Percentiles rank a stretch among this genome's conserved stretches.
Conservation (phyloP, 2,888 invertebrate species). For the Apodemia duryi region DNA sequence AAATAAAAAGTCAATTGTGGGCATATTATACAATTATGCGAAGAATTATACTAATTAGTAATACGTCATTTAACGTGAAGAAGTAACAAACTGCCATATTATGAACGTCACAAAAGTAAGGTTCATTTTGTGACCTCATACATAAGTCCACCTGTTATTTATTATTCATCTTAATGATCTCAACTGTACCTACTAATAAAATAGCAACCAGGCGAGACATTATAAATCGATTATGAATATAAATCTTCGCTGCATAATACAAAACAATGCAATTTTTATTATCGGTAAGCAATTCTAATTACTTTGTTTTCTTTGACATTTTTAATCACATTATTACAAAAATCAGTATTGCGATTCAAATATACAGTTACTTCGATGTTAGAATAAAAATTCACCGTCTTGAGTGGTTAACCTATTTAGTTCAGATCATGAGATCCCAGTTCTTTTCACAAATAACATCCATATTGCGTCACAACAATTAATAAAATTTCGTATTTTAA, state of each 20-base stretch:
- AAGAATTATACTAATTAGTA: no score
- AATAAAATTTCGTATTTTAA: no score
- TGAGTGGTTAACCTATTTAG: no score
- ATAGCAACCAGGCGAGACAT: conserved; percentile 10
- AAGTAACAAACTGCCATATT: background rate
- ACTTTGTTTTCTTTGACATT: conserved; percentile 21
- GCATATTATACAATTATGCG: no score
- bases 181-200: conserved; percentile 14
- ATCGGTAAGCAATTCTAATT: conserved; percentile 41
- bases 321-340: background rate
- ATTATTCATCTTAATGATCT: conserved; percentile 11
- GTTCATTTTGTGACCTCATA: background rate
- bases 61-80: no score
- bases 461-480: no score
- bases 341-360: no score
- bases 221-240: conserved; percentile 14
- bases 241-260: conserved; percentile 14
- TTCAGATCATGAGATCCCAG: no score
- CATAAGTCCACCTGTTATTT: background rate
- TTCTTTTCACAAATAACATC: no score
- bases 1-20: no score
- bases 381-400: no score
- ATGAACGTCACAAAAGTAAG: background rate
- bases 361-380: no score
- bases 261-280: conserved; percentile 40